A percentile compares a stretch with the other conserved stretches of the same genome.
phyloP scores from a whole-genome alignment of 2,888 invertebrate genomes.

The Micropterix aruncella region DNA sequence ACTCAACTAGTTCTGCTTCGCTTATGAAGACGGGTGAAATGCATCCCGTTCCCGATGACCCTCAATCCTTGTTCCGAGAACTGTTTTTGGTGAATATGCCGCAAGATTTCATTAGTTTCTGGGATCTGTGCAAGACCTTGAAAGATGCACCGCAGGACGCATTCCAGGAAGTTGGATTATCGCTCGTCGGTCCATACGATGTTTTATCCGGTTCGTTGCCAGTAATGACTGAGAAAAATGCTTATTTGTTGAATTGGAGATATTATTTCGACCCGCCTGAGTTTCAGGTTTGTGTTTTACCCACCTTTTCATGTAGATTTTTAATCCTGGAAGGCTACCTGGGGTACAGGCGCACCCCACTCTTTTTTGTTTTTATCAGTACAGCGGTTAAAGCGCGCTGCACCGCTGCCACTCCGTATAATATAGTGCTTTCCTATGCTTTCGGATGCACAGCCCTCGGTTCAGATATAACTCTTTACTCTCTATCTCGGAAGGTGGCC shows the following conservation, averaged over 20 bases:
- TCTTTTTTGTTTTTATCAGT: too few relatives aligned
- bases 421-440: too few relatives aligned
- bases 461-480: too few relatives aligned
- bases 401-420: too few relatives aligned
- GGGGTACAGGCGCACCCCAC: too few relatives aligned
- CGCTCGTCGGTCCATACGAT: slow-evolving; percentile 81
- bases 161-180: slow-evolving; percentile 49
- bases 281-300: slow-evolving; percentile 48
- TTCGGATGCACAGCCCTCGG: too few relatives aligned
- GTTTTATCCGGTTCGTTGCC: slow-evolving; percentile 53
- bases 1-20: slow-evolving; percentile 3
- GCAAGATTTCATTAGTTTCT: slow-evolving; percentile 76
- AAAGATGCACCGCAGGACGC: slow-evolving; percentile 42
- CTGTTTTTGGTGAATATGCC: slow-evolving; percentile 81
- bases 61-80: slow-evolving; percentile 44
- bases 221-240: slow-evolving; percentile 35
- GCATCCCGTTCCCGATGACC: slow-evolving; percentile 27
- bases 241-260: slow-evolving; percentile 74
- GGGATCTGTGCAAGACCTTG: slow-evolving; percentile 51
- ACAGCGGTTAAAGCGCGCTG: too few relatives aligned
- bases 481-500: too few relatives aligned
- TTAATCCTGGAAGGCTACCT: too few relatives aligned
- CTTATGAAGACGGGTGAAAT: slow-evolving; percentile 6
- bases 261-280: slow-evolving; percentile 93
- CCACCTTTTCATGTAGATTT: slow-evolving; percentile 3